Evolutionary conservation across 30 jellyfish, hydroid and myxozoan genomes (phyloP).

Genomic region (Aurelia aurita): DNA sequence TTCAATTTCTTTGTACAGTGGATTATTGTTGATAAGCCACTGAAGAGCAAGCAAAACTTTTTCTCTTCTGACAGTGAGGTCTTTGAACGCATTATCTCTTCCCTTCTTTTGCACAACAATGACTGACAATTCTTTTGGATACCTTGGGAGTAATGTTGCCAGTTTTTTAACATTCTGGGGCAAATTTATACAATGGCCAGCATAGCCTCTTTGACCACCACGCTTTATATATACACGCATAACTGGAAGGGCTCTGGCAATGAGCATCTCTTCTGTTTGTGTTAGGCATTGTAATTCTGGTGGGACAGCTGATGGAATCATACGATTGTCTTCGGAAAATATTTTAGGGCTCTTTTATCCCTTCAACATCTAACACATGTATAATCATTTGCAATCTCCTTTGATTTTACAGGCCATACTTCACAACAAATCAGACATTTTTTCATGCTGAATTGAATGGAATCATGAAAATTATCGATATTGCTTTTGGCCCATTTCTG

Average conservation of each 20-base stretch:
- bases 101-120: background rate
- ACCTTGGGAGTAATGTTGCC: background rate
- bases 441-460: background rate
- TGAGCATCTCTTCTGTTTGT: background rate
- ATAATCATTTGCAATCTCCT: no score
- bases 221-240: background rate
- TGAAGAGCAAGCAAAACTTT: conserved; percentile 4
- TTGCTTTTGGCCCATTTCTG: no score
- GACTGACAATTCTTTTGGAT: background rate
- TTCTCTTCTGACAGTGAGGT: background rate
- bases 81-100: background rate
- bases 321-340: no score
- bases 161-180: background rate
- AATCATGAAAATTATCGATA: conserved; percentile 2
- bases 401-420: background rate
- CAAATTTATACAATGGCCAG: background rate
- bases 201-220: background rate
- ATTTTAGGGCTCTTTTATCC: no score
- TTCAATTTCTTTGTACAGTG: conserved; percentile 25
- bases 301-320: no score
- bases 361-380: no score
- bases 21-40: conserved; percentile 60
- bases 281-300: no score
- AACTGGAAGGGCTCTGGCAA: background rate
- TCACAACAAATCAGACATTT: background rate